A percentile compares a stretch with the other conserved stretches of the same genome.
phyloP scores from a whole-genome alignment of 2,888 invertebrate species.

The Hofmannophila pseudospretella region DNA sequence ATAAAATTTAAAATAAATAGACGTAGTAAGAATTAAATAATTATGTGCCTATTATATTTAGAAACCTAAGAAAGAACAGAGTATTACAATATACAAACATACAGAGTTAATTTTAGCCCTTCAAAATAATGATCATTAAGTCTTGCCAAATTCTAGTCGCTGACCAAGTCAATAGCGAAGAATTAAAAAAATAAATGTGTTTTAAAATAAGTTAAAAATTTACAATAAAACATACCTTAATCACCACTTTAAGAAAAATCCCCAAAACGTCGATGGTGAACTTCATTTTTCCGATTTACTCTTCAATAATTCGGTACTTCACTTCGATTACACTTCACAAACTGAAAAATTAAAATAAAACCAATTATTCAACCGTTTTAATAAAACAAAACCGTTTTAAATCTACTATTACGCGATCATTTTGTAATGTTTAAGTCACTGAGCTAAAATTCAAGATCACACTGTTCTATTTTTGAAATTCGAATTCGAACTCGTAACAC shows the following conservation, averaged over 20 bases:
- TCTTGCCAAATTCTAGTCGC: too few relatives aligned
- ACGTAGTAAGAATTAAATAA: too few relatives aligned
- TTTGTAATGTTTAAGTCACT: constrained; percentile 15
- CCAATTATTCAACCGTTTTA: constrained; percentile 25
- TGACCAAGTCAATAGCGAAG: not conserved
- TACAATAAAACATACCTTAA: constrained; percentile 55
- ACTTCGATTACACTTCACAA: constrained; percentile 53
- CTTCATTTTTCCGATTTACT: constrained; percentile 53
- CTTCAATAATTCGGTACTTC: constrained; percentile 33
- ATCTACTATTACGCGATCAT: constrained; percentile 22
- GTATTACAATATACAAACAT: too few relatives aligned
- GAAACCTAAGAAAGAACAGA: too few relatives aligned
- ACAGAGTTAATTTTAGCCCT: too few relatives aligned
- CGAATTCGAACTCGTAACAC: not conserved
- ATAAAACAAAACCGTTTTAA: constrained; percentile 4
- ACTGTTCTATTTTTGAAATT: constrained; percentile 29
- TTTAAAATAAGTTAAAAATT: not conserved
- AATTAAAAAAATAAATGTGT: not conserved
- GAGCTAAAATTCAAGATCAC: constrained; percentile 28
- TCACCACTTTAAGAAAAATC: constrained; percentile 70
- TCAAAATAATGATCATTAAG: too few relatives aligned
- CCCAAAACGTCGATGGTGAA: constrained; percentile 72
- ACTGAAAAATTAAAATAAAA: constrained; percentile 47
- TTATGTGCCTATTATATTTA: too few relatives aligned
- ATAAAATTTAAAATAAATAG: too few relatives aligned